Conservation (phyloP, 2,888 invertebrate genomes). For the Andrena dorsata region DNA sequence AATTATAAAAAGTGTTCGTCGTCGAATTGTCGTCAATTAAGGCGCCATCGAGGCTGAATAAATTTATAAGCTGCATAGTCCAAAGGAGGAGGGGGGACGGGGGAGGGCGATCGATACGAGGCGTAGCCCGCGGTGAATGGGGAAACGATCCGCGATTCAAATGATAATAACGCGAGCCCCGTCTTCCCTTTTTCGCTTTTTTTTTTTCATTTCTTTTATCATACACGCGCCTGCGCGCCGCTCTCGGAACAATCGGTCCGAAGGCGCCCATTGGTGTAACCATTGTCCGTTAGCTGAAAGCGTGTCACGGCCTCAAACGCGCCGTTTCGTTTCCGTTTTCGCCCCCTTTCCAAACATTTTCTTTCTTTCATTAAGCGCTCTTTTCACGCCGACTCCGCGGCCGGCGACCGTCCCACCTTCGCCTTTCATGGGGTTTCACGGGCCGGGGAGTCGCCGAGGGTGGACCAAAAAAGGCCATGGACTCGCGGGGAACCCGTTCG, state of each 20-base stretch:
- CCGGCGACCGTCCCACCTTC: slow-evolving; percentile 52
- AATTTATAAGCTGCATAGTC: slow-evolving; percentile 40
- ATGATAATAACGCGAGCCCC: slow-evolving; percentile 46
- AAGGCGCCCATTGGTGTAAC: slow-evolving; percentile 40
- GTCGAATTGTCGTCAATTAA: slow-evolving; percentile 54
- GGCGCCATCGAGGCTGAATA: slow-evolving; percentile 39
- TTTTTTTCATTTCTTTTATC: neutral
- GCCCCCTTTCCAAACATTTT: slow-evolving; percentile 67
- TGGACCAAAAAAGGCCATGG: slow-evolving; percentile 67
- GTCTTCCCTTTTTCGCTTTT: neutral
- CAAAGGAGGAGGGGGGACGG: neutral
- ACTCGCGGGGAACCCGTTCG: slow-evolving; percentile 68
- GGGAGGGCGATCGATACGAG: slow-evolving; percentile 14
- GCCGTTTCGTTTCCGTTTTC: slow-evolving; percentile 45
- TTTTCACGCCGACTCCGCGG: slow-evolving; percentile 57
- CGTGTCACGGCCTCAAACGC: slow-evolving; percentile 39
- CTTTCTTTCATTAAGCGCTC: slow-evolving; percentile 66
- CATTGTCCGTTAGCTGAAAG: slow-evolving; percentile 60
- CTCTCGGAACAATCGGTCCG: slow-evolving; percentile 39
- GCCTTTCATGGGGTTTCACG: slow-evolving; percentile 64
- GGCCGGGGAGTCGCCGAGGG: slow-evolving; percentile 57
- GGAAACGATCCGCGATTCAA: slow-evolving; percentile 49
- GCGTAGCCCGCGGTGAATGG: slow-evolving; percentile 26
- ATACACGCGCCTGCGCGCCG: neutral
- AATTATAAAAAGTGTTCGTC: slow-evolving; percentile 42